Evolutionary conservation across 2,797 vertebrate genomes (phyloP), one percentile per base, ranked within the genome.

Genomic region (Poeciliopsis gracilis): DNA sequence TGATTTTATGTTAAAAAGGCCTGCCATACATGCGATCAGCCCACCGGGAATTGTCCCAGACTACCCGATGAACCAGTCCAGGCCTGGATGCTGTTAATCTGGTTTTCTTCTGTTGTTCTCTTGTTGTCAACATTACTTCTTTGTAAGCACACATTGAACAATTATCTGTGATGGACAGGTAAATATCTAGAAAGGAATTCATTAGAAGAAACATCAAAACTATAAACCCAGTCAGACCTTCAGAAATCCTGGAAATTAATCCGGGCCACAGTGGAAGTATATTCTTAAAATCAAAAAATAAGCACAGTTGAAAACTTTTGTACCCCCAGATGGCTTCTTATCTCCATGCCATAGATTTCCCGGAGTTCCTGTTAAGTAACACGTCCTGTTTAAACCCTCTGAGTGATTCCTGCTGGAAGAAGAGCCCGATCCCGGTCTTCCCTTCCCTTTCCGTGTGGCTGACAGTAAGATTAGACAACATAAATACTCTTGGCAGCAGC

Each of bases 401-500:
- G 89, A 92, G 81, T 69, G 87, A 88, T 89, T 90, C 86, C 88
- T 91, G 88, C 87, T 90, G 80, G 85, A 92, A 85, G 88, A 88
- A 79, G 85, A 88, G 85, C 72, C 83, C 38, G 67, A 80, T 78
- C 71, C 59, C 12, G 30, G 78, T 80, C 84, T 86, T 85, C 75
- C 72, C 49, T 74, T 84, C 82, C 86, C 88, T 92, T 90, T 89
- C 86, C 91, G 82, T 90, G 85, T 75, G 84, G 89, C 91, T 91
- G 91, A 89, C 84, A 73, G 90, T 28, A 76, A 92, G 92, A 94
- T 93, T 93, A 93, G 84, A 78, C 88, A 86, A 92, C 86, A 88
- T 90, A 92, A 94, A 94, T 93, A 92, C 83, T 82, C 90, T 86
- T 82, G 89, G 86, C 92, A 84, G 87, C 81, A 80, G 80, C 47